Base-by-base conservation (phyloP, 2,888 invertebrate genomes). In the Elaeidobius kamerunicus region DNA sequence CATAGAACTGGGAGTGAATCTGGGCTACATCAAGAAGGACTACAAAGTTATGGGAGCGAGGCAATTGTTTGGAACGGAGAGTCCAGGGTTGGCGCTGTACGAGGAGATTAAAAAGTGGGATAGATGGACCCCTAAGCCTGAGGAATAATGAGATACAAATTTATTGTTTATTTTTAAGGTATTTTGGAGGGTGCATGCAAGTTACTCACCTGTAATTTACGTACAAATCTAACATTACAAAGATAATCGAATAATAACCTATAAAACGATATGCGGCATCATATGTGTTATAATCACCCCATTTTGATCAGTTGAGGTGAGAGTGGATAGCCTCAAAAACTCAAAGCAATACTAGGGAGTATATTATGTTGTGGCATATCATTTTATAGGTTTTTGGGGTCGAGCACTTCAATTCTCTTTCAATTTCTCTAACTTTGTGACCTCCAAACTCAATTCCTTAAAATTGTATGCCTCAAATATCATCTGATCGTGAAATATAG, bases 301-400 rank as follows among this genome's bases (percentile, higher is more conserved):
- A 79, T 90, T n/a, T n/a, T n/a, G n/a, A n/a, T n/a, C n/a, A n/a
- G n/a, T 2, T 90, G 88, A 0, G 88, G 88, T 3, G 88, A n/a
- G n/a, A n/a, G n/a, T n/a, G n/a, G n/a, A n/a, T n/a, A n/a, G n/a
- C n/a, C n/a, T n/a, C n/a, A n/a, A n/a, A n/a, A n/a, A n/a, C n/a
- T n/a, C n/a, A n/a, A n/a, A n/a, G n/a, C n/a, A n/a, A n/a, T n/a
- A n/a, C n/a, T n/a, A n/a, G n/a, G n/a, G n/a, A n/a, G n/a, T n/a
- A n/a, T n/a, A n/a, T n/a, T n/a, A n/a, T n/a, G n/a, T n/a, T n/a
- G n/a, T n/a, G n/a, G n/a, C n/a, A n/a, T n/a, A n/a, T n/a, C n/a
- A n/a, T n/a, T n/a, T n/a, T n/a, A n/a, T n/a, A n/a, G n/a, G n/a
- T n/a, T n/a, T n/a, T n/a, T n/a, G n/a, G n/a, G n/a, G n/a, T n/a